A percentile compares a stretch with the other conserved stretches of the same genome.
phyloP scores from a whole-genome alignment of 2,113 vertebrate species.

The Burhinus bistriatus region DNA sequence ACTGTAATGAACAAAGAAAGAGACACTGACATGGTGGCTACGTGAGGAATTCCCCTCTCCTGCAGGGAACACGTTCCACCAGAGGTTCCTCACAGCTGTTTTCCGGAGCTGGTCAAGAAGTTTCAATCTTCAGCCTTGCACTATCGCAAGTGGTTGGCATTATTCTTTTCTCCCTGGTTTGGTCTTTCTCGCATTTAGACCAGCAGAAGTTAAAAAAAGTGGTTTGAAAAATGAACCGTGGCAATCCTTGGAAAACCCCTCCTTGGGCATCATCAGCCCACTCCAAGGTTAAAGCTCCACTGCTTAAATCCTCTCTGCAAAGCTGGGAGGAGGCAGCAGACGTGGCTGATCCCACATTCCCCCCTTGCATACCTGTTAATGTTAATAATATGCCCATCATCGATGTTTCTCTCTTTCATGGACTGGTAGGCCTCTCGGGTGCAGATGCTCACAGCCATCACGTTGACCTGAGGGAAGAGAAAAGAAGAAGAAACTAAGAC shows the following conservation, averaged over 20 bases:
- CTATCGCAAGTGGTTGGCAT: neutral
- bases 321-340: neutral
- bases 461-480: conserved; percentile 82
- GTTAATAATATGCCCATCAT: conserved; percentile 96
- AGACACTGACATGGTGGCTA: too few species aligned
- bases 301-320: neutral
- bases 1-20: rapidly evolving
- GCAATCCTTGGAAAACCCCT: neutral
- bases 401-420: conserved; percentile 91
- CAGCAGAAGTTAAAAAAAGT: neutral
- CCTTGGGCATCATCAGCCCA: neutral
- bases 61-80: rapidly evolving
- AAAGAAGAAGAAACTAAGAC: neutral
- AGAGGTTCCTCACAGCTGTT: neutral
- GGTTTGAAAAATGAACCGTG: neutral
- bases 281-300: neutral
- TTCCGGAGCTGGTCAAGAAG: neutral
- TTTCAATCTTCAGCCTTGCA: neutral
- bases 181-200: neutral
- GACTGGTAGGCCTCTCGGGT: conserved; percentile 93
- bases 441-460: conserved; percentile 93
- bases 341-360: neutral
- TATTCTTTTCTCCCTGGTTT: neutral
- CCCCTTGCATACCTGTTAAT: conserved; percentile 84
- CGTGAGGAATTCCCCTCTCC: neutral